Conservation (phyloP, 2,888 invertebrate species). For the Eupithecia vulgata region DNA sequence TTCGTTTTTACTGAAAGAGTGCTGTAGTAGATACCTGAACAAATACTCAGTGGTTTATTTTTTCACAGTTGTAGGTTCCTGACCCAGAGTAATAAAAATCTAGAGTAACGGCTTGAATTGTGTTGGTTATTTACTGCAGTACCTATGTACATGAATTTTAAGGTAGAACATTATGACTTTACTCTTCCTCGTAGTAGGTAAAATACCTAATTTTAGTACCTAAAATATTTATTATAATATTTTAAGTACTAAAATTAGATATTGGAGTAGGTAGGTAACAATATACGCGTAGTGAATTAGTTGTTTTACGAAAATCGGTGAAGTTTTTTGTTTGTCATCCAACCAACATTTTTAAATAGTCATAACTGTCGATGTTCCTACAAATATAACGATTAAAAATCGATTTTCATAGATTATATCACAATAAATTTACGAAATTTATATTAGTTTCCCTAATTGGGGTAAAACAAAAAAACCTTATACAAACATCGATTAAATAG, state of each 20-base stretch:
- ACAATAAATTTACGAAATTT: no score
- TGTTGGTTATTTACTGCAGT: neutral
- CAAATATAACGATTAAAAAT: no score
- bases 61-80: neutral
- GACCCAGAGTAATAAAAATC: neutral
- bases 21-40: constrained; percentile 5
- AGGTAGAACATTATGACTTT: neutral
- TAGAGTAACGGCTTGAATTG: neutral
- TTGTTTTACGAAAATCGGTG: neutral
- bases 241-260: no score
- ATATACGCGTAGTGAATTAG: neutral
- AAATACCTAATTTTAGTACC: no score
- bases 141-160: neutral
- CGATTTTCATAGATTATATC: no score
- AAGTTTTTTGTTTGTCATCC: neutral
- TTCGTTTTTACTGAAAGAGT: neutral
- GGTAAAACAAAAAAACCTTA: neutral
- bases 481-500: neutral
- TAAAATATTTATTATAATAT: no score
- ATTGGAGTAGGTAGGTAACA: no score
- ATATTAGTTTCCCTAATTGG: neutral
- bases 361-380: no score
- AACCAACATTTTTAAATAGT: no score
- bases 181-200: neutral
- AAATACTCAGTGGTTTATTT: constrained; percentile 1